These are phyloP conservation scores for Cebus imitator DNA, from an alignment of 2,113 vertebrate species.

Conservation along the genomic window DNA sequence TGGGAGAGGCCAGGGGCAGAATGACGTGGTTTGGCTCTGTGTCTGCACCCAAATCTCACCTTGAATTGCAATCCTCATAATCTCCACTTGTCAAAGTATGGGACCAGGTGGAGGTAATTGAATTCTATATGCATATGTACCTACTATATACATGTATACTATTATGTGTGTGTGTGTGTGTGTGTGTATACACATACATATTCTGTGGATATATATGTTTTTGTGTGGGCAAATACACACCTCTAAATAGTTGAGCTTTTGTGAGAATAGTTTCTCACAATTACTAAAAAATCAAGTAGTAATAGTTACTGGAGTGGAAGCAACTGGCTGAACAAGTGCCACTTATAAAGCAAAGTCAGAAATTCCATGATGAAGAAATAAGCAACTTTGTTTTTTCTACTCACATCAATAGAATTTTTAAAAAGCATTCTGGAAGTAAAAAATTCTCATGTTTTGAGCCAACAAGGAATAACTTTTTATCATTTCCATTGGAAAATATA, in stretches of 20 bases:
- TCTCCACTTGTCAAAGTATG: no score
- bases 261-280: neutral
- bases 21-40: no score
- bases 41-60: no score
- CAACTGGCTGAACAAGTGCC: neutral
- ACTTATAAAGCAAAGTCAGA: slow-evolving; percentile 33
- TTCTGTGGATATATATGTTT: neutral
- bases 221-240: neutral
- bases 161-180: neutral
- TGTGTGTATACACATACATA: neutral
- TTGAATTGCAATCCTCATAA: no score
- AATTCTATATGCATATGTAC: neutral
- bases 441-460: neutral
- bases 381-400: slow-evolving; percentile 14
- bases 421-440: neutral
- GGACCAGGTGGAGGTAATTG: no score
- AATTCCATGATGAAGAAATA: neutral
- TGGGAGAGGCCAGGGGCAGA: no score
- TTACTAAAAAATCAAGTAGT: slow-evolving; percentile 2
- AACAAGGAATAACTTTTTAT: neutral
- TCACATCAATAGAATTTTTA: neutral
- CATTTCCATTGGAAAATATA: neutral
- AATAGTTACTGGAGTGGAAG: neutral
- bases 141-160: no score
- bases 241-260: slow-evolving; percentile 30